Percentiles rank a stretch among this genome's conserved stretches.
Conservation (phyloP, 2,797 vertebrate genomes). For the Clarias pachynema region DNA sequence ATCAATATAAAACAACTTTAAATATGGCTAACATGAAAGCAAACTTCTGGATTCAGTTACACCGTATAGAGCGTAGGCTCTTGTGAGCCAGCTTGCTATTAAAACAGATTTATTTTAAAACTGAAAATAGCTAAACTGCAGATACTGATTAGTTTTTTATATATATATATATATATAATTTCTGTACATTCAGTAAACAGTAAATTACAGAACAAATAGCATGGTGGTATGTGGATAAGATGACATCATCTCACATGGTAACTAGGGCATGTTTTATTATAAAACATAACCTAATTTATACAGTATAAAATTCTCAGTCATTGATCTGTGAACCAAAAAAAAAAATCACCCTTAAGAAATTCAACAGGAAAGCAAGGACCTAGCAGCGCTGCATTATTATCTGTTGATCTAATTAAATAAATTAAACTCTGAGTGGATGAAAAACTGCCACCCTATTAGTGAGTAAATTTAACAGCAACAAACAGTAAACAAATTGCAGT, state of each 20-base stretch:
- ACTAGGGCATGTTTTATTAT: not conserved
- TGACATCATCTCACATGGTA: not conserved
- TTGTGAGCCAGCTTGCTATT: not conserved
- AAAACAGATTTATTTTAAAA: not conserved
- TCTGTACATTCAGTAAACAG: not conserved
- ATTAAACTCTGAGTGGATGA: not conserved
- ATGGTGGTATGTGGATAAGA: not conserved
- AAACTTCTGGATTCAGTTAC: not conserved
- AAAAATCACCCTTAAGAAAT: not conserved
- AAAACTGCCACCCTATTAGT: not conserved
- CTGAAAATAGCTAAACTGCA: not conserved
- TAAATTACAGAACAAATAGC: not conserved
- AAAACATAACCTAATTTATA: not conserved
- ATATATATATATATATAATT: no score
- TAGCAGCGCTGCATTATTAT: not conserved
- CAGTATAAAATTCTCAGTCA: not conserved
- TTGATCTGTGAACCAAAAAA: not conserved
- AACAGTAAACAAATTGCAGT: not conserved
- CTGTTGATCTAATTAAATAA: not conserved
- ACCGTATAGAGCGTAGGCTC: not conserved
- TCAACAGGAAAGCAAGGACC: not conserved
- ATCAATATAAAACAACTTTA: not conserved
- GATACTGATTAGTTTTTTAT: not conserved
- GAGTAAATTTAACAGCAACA: not conserved
- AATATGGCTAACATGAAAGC: not conserved